Evolutionary conservation across 2,113 vertebrate species (phyloP).

Genomic region (Paedocypris sp.): DNA sequence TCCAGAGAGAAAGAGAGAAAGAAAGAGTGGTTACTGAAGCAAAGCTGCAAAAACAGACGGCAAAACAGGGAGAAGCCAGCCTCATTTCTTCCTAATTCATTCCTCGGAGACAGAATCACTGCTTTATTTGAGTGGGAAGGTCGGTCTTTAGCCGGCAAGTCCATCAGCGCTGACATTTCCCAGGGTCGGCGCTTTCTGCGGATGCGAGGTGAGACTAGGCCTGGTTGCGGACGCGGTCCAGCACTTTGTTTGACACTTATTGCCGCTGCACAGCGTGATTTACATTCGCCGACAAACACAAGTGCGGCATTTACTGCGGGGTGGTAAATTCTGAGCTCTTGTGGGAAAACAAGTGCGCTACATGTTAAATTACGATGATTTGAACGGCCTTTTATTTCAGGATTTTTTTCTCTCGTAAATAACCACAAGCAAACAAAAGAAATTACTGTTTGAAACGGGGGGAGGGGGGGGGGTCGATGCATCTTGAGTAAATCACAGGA

Average conservation of each 20-base stretch:
- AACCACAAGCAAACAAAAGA: neutral
- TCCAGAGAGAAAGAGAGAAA: constrained; percentile 41
- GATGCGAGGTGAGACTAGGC: neutral
- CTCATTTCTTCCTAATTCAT: constrained; percentile 48
- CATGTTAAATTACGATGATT: constrained; percentile 7
- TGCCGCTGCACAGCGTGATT: neutral
- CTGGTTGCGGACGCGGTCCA: neutral
- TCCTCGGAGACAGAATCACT: constrained; percentile 32
- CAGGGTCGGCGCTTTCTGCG: neutral
- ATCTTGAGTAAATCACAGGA: neutral
- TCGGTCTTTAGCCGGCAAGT: neutral
- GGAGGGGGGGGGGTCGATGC: neutral
- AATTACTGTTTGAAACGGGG: neutral
- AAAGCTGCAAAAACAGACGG: constrained; percentile 31
- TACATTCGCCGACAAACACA: constrained; percentile 6
- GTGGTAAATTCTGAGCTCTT: constrained; percentile 2
- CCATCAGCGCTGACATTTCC: neutral
- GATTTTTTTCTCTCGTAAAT: neutral
- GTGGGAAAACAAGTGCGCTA: neutral
- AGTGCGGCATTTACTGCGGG: constrained; percentile 4
- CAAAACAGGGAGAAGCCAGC: neutral
- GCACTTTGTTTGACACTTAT: neutral
- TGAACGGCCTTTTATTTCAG: neutral
- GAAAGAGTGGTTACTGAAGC: constrained; percentile 9
- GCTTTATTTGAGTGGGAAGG: constrained; percentile 15